phyloP scores from a whole-genome alignment of 2,888 invertebrate genomes.

The Hirtodrosophila histrioides region DNA sequence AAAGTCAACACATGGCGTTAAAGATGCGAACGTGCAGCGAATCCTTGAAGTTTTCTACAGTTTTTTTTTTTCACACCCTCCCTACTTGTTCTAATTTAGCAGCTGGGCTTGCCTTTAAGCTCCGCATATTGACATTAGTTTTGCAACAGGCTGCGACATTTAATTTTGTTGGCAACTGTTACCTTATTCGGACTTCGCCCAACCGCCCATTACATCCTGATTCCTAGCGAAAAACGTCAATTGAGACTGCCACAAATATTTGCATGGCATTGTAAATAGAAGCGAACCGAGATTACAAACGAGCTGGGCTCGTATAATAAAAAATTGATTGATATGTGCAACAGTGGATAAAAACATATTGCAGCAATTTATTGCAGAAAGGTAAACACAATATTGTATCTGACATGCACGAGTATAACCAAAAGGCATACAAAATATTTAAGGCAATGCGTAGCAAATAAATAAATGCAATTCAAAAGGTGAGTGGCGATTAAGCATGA shows the following conservation, averaged over 20 bases:
- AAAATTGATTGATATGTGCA: slow-evolving; percentile 57
- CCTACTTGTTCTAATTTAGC: slow-evolving; percentile 46
- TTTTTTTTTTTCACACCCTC: slow-evolving; percentile 37
- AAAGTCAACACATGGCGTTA: slow-evolving; percentile 84
- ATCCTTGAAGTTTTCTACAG: slow-evolving; percentile 71
- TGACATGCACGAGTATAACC: neutral
- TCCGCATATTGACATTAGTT: slow-evolving; percentile 50
- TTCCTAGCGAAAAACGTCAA: slow-evolving; percentile 7
- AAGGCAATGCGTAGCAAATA: slow-evolving; percentile 4
- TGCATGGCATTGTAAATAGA: slow-evolving; percentile 26
- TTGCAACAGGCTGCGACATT: slow-evolving; percentile 35
- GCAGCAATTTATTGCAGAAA: slow-evolving; percentile 38
- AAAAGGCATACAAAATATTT: slow-evolving; percentile 34
- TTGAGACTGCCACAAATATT: slow-evolving; percentile 43
- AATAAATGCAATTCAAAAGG: slow-evolving; percentile 19
- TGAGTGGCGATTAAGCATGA: slow-evolving; percentile 8
- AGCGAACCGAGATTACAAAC: slow-evolving; percentile 9
- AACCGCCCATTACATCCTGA: too few species aligned
- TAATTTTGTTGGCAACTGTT: slow-evolving; percentile 44
- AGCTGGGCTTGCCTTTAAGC: slow-evolving; percentile 39
- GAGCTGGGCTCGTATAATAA: slow-evolving; percentile 24
- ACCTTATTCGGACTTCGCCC: slow-evolving; percentile 2
- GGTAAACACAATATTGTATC: slow-evolving; percentile 23
- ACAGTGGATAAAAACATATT: slow-evolving; percentile 31
- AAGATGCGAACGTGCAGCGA: slow-evolving; percentile 83